These are phyloP conservation scores for Tetropium fuscum DNA, from an alignment of 2,888 invertebrate species.

Conservation along the genomic window DNA sequence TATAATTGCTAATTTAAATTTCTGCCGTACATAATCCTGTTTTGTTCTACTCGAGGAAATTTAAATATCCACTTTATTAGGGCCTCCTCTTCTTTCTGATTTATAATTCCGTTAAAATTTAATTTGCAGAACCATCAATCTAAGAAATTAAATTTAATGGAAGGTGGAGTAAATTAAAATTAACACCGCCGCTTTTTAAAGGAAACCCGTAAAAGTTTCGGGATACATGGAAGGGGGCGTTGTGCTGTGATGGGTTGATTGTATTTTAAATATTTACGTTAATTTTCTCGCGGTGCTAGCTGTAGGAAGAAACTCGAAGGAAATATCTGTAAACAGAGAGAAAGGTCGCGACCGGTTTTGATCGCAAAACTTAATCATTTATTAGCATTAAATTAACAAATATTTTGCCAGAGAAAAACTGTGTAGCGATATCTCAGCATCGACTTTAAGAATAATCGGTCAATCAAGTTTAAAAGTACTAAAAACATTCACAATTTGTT, in stretches of 20 bases:
- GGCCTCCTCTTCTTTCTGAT: conserved; percentile 25
- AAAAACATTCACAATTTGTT: no score
- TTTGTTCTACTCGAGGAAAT: conserved; percentile 3
- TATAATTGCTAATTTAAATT: neutral
- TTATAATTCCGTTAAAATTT: conserved; percentile 36
- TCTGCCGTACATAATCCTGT: neutral
- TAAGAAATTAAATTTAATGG: conserved; percentile 35
- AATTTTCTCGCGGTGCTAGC: conserved; percentile 38
- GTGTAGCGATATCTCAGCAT: no score
- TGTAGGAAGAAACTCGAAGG: conserved; percentile 25
- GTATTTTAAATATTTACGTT: conserved; percentile 51
- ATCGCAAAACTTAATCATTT: no score
- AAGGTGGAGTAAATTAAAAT: conserved; percentile 20
- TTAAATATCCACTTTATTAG: conserved; percentile 31
- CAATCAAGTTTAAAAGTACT: no score
- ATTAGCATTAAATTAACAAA: no score
- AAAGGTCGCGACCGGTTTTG: neutral
- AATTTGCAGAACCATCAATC: conserved; percentile 41
- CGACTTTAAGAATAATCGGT: no score
- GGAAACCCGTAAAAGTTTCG: conserved; percentile 11
- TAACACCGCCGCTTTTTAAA: conserved; percentile 7
- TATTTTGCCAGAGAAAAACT: no score
- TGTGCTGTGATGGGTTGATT: conserved; percentile 41
- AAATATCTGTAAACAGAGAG: conserved; percentile 7
- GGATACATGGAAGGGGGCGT: conserved; percentile 11